Conservation (phyloP, 2,113 vertebrate species). For the Perccottus glenii region DNA sequence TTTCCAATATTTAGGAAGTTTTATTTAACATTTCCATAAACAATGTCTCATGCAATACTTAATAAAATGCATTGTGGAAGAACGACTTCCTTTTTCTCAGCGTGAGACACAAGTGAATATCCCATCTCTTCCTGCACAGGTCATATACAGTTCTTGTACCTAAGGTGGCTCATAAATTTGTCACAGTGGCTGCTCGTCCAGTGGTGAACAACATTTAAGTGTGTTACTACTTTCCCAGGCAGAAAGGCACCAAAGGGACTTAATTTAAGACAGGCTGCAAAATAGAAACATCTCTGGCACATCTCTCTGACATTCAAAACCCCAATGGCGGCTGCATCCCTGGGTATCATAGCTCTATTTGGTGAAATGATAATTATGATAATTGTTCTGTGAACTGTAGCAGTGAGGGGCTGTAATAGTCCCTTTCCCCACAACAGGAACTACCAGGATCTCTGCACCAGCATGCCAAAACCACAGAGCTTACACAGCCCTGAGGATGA, state of each 20-base stretch:
- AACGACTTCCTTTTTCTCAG: constrained; percentile 35
- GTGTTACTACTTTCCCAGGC: constrained; percentile 8
- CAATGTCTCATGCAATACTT: background rate
- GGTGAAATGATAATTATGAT: constrained; percentile 72
- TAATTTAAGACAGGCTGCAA: constrained; percentile 57
- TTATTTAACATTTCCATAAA: background rate
- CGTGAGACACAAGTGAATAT: constrained; percentile 29
- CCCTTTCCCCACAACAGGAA: constrained; percentile 67
- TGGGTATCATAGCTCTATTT: constrained; percentile 56
- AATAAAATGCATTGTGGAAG: background rate
- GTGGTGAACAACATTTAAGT: constrained; percentile 9
- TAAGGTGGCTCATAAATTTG: constrained; percentile 27
- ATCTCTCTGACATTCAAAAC: constrained; percentile 60
- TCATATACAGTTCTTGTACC: constrained; percentile 1
- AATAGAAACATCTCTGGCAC: constrained; percentile 48
- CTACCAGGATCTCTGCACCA: constrained; percentile 52
- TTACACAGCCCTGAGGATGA: constrained; percentile 61
- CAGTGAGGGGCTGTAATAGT: constrained; percentile 53
- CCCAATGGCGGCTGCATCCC: constrained; percentile 41
- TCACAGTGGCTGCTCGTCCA: constrained; percentile 21
- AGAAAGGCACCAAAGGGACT: constrained; percentile 13
- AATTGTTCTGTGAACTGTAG: constrained; percentile 68
- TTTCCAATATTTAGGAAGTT: constrained; percentile 3
- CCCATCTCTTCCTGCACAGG: constrained; percentile 21
- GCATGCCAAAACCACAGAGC: constrained; percentile 74